Base-by-base conservation (phyloP, 2,888 invertebrate species). In the Rhimphoctona megacephalus region DNA sequence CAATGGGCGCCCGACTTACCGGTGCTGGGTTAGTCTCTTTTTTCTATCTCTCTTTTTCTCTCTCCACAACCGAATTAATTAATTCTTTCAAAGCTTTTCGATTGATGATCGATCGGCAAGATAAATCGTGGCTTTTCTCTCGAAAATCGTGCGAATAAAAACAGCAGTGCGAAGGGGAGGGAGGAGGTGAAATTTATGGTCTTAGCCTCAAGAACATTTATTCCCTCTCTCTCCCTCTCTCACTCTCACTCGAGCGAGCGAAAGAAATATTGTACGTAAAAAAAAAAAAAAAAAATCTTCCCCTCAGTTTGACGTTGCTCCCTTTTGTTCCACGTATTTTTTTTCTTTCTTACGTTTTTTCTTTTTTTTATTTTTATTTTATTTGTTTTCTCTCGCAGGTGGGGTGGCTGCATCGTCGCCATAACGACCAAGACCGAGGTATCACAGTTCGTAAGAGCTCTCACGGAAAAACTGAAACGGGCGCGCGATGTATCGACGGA, bases 361-460 rank as follows among this genome's bases (percentile, higher is more conserved):
- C n/a, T 19, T n/a, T 36, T 57, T 54, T 36, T 22, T 36, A 54
- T 74, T 49, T 57, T 19, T 39, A 33, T 66, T 64, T 82, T 14
- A 70, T 79, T n/a, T 73, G 76, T 78, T 80, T 78, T 77, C 73
- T 25, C 88, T 93, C 90, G n/a, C 90, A 97, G 97, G 9, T 99
- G 99, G 99, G 99, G 99, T 54, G 99, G 99, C 7, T 99, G 99
- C 94, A 96, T 97, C 80, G 98, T 99, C 17, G 98, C 98, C 25
- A 95, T 99, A 88, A 96, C 98, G 80, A 95, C 96, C 0, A 95
- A 96, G 82, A 95, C 96, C 72, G 95, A 96, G 87, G 96, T 97
- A 8, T 94, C 96, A 19, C 94, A 95, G 87, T 98, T 97, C 93
- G 96, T 98, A 66, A 94, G 96, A 25, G 95, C 95, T 74, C 94